Evolutionary conservation across 1,140 invertebrate species (phyloP).

Genomic region (Ceratoteleas bidentatus): DNA sequence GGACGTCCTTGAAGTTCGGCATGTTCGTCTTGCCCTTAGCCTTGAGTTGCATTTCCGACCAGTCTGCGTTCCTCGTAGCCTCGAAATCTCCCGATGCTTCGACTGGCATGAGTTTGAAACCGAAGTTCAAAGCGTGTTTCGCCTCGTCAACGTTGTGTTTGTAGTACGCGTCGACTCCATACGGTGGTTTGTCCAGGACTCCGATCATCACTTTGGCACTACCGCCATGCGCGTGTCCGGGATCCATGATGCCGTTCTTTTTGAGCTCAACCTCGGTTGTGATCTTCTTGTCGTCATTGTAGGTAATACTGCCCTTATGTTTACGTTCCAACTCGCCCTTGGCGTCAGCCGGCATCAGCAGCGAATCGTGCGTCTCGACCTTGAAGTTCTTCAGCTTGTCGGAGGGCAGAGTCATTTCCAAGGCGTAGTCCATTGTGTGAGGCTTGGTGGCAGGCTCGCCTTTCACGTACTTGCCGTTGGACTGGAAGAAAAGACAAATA

Average conservation of each 20-base stretch:
- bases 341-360: conserved; percentile 55
- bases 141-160: conserved; percentile 76
- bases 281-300: conserved; percentile 82
- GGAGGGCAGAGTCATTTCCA: conserved; percentile 80
- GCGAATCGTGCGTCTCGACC: conserved; percentile 55
- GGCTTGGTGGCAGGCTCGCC: conserved; percentile 75
- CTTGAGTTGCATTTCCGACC: conserved; percentile 47
- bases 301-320: conserved; percentile 73
- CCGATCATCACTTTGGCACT: conserved; percentile 39
- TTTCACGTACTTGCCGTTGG: conserved; percentile 77
- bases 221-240: conserved; percentile 25
- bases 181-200: conserved; percentile 57
- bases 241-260: conserved; percentile 42
- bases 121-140: conserved; percentile 63
- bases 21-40: conserved; percentile 52
- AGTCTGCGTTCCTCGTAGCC: conserved; percentile 53
- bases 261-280: conserved; percentile 69
- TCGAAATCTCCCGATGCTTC: conserved; percentile 57
- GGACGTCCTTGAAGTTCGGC: conserved; percentile 82
- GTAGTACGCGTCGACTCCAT: conserved; percentile 71
- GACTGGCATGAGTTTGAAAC: conserved; percentile 56
- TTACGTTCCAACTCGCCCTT: conserved; percentile 64
- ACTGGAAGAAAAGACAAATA: conserved; percentile 60
- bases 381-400: conserved; percentile 81
- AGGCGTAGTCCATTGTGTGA: conserved; percentile 68